These are phyloP conservation scores for Drosophila kuntzei DNA, from an alignment of 2,888 invertebrate species.

Conservation along the genomic window DNA sequence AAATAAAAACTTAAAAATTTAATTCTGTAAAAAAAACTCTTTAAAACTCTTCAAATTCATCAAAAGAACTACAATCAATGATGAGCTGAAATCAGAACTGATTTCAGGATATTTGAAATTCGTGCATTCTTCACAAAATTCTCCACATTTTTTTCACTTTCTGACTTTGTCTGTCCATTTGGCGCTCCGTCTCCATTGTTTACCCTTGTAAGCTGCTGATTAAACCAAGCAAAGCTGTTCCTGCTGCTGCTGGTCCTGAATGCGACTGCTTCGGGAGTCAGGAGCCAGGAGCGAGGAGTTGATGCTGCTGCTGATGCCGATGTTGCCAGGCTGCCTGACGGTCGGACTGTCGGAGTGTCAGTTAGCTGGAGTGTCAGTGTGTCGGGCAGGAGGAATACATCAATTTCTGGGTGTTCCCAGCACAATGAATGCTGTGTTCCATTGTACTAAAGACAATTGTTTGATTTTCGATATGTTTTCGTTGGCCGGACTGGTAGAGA, in stretches of 20 bases:
- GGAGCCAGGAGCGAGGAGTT: no score
- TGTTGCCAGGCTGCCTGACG: neutral
- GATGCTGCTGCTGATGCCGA: neutral
- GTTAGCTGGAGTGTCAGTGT: neutral
- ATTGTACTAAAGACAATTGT: constrained; percentile 78
- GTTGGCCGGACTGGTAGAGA: constrained; percentile 25
- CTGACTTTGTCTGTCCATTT: constrained; percentile 51
- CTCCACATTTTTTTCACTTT: constrained; percentile 39
- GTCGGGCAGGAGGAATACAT: constrained; percentile 51
- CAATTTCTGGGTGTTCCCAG: constrained; percentile 59
- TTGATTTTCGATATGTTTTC: constrained; percentile 78
- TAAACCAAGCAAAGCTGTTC: constrained; percentile 67
- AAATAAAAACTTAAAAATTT: no score
- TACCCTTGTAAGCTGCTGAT: constrained; percentile 80
- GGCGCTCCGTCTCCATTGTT: constrained; percentile 56
- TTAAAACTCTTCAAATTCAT: neutral
- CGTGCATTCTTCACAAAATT: constrained; percentile 35
- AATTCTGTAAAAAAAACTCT: no score
- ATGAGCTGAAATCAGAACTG: neutral
- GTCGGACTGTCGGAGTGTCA: neutral
- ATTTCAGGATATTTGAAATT: constrained; percentile 42
- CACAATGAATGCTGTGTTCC: constrained; percentile 63
- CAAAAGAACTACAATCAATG: neutral
- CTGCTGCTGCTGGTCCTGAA: constrained; percentile 4
- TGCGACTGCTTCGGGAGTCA: constrained; percentile 1